A percentile compares a stretch with the other conserved stretches of the same genome.
phyloP scores from a whole-genome alignment of 2,888 invertebrate genomes.

The Alloplasta piceator region DNA sequence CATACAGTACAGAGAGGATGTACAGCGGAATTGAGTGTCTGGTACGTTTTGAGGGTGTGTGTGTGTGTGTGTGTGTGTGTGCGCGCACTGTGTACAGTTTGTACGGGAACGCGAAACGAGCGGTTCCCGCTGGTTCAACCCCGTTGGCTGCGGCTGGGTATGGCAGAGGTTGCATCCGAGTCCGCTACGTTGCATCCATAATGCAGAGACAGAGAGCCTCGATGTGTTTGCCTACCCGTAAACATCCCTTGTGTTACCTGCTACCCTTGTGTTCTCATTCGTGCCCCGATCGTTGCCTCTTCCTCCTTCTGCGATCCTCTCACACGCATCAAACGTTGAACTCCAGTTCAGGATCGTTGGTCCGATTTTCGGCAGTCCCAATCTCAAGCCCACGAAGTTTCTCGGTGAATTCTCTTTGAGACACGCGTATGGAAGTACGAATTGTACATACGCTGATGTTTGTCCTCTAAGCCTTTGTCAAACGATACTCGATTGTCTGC shows the following conservation, averaged over 20 bases:
- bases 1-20: conserved; percentile 47
- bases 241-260: conserved; percentile 77
- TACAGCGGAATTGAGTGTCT: conserved; percentile 52
- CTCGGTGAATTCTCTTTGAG: conserved; percentile 12
- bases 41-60: conserved; percentile 4
- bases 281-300: conserved; percentile 36
- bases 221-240: conserved; percentile 79
- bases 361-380: conserved; percentile 28
- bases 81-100: conserved; percentile 30
- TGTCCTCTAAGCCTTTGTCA: no score
- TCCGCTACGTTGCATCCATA: conserved; percentile 82
- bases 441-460: no score
- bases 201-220: conserved; percentile 76
- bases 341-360: conserved; percentile 45
- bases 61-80: not conserved
- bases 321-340: conserved; percentile 15
- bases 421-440: no score
- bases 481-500: no score
- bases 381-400: not conserved
- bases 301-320: conserved; percentile 25
- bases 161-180: conserved; percentile 68
- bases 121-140: conserved; percentile 41
- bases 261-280: conserved; percentile 61
- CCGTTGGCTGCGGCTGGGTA: conserved; percentile 56
- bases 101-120: conserved; percentile 58